Evolutionary conservation across 2,113 vertebrate species (phyloP), one percentile per base, ranked within the genome.

Genomic region (Noturus placidus): DNA sequence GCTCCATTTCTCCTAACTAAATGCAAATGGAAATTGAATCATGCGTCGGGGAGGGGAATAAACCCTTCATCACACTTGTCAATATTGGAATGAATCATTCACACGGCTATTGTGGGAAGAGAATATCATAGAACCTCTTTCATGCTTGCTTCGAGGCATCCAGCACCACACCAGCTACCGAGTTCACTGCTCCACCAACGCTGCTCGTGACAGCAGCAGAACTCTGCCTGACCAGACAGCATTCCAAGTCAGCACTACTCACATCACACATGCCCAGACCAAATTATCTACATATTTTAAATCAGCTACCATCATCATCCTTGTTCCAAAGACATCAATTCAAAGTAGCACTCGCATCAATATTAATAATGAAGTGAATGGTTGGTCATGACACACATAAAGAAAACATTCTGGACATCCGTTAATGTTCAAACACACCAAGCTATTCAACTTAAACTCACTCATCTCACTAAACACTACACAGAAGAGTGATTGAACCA

Each of bases 1-100:
- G 89, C 87, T 89, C 91, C 86, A 56, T 77, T 88, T 91, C 89
- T 91, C 89, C 88, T 86, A 87, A 88, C 91, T n/a, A 30, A 84
- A 94, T 91, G 89, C 92, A 94, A 91, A 93, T 93, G 91, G 90
- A 93, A 92, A 93, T 92, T 90, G 89, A 86, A 90, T 76, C 84
- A 85, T 85, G 77, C 57, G 54, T 57, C 59, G 54, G 6, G 90
- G 63, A 54, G 52, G 52, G 35, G 35, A 56, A 56, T 63, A 87
- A 91, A 92, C 91, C 88, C 84, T 92, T 93, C 90, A 91, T 92
- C 91, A 92, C 83, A 89, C 91, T 69, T 91, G 91, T 93, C 92
- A 91, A 91, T 92, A 92, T 91, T 91, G 89, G 88, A 92, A 92
- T 93, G 91, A 92, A 93, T 93, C 88, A 89, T 56, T 86, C 84